phyloP scores from a whole-genome alignment of 2,888 invertebrate genomes.

The Litoditis marina region DNA sequence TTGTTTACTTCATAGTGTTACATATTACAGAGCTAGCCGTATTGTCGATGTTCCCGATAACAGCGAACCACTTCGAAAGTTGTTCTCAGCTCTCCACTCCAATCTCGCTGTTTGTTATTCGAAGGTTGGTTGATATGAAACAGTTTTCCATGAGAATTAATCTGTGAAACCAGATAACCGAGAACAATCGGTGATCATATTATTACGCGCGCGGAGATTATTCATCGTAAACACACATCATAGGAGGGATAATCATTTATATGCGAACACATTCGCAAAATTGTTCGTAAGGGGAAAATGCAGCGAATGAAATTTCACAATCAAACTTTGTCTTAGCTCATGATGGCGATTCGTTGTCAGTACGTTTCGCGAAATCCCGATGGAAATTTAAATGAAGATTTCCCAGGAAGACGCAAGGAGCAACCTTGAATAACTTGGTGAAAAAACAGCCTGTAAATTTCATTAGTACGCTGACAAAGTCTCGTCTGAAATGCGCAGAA shows the following conservation, averaged over 20 bases:
- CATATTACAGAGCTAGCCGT: conserved; percentile 11
- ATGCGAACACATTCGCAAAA: too few relatives aligned
- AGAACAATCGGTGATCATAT: neutral
- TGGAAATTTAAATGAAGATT: too few relatives aligned
- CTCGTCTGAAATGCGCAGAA: too few relatives aligned
- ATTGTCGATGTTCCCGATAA: conserved; percentile 16
- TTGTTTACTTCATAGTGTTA: neutral
- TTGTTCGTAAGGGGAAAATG: neutral
- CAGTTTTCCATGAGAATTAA: neutral
- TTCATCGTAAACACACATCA: too few relatives aligned
- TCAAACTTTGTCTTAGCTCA: too few relatives aligned
- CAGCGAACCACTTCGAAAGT: conserved; percentile 12
- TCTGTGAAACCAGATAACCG: neutral
- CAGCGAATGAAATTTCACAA: neutral
- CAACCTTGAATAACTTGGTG: too few relatives aligned
- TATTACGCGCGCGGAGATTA: neutral
- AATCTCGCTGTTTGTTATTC: conserved; percentile 36
- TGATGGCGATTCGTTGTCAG: too few relatives aligned
- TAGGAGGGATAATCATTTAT: too few relatives aligned
- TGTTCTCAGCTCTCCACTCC: conserved; percentile 27
- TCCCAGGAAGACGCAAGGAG: too few relatives aligned
- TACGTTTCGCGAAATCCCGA: too few relatives aligned
- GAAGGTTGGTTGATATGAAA: conserved; percentile 20
- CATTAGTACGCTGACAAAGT: too few relatives aligned
- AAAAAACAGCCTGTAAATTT: too few relatives aligned